Evolutionary conservation across 2,888 invertebrate species (phyloP).

Genomic region (Xestobium rufovillosum): DNA sequence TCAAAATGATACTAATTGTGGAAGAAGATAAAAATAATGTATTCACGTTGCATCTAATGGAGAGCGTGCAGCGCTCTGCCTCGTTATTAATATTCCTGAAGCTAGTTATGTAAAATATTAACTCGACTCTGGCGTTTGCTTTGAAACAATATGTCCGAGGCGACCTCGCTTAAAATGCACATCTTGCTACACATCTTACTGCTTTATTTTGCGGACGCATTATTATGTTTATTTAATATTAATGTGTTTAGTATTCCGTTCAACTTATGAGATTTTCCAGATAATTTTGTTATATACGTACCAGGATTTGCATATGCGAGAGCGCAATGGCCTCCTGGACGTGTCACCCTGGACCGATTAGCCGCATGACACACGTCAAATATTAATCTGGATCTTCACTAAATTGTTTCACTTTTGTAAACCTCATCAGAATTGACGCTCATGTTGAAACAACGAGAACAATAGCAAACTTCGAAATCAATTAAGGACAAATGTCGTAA

Average conservation of each 20-base stretch:
- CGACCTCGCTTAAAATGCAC: conserved; percentile 28
- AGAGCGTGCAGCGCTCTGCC: conserved; percentile 17
- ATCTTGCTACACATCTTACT: conserved; percentile 20
- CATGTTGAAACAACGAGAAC: no score
- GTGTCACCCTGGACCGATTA: no score
- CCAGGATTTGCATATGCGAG: no score
- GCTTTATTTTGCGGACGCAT: conserved; percentile 19
- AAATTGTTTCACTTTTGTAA: no score
- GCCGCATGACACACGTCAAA: no score
- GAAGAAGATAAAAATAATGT: background rate
- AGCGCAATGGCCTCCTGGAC: no score
- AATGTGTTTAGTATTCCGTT: conserved; percentile 3
- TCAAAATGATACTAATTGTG: conserved; percentile 1
- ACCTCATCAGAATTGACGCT: no score
- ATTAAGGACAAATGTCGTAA: no score
- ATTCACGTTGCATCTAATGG: conserved; percentile 1
- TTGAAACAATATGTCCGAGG: conserved; percentile 29
- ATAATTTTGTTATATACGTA: conserved; percentile 2
- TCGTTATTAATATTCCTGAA: conserved; percentile 27
- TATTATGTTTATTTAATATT: conserved; percentile 16
- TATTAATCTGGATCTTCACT: no score
- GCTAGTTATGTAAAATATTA: conserved; percentile 29
- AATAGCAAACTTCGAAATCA: no score
- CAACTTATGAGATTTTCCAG: conserved; percentile 2
- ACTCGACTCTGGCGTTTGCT: conserved; percentile 23